These are phyloP conservation scores for Notothenia rossii DNA, from an alignment of 2,113 vertebrate species.

Conservation along the genomic window DNA sequence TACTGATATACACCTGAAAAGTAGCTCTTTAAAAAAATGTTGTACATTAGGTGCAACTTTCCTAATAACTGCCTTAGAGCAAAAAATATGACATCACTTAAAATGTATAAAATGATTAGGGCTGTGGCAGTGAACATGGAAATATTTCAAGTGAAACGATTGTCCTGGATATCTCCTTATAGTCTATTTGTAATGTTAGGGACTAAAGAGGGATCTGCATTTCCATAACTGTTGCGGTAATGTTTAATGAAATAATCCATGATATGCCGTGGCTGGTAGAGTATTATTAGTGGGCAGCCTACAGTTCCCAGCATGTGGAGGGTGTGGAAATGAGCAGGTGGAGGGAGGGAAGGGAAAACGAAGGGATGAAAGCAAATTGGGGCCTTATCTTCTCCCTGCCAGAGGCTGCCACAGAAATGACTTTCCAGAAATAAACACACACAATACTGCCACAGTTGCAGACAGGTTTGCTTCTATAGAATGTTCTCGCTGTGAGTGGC, in stretches of 20 bases:
- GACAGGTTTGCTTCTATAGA: slow-evolving; percentile 2
- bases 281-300: neutral
- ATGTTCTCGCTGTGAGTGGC: slow-evolving; percentile 8
- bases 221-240: neutral
- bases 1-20: too few species aligned
- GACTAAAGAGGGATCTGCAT: neutral
- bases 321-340: neutral
- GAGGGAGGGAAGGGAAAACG: neutral
- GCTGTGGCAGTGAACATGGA: too few species aligned
- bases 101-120: too few species aligned
- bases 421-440: neutral
- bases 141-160: too few species aligned
- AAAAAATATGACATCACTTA: too few species aligned
- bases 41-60: too few species aligned
- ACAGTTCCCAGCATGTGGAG: neutral
- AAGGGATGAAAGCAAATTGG: neutral
- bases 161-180: too few species aligned
- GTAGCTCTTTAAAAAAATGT: too few species aligned
- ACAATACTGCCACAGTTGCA: neutral
- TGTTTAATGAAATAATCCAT: neutral
- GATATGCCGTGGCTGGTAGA: neutral
- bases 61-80: too few species aligned
- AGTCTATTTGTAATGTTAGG: neutral
- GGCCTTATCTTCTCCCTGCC: neutral
- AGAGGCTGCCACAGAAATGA: slow-evolving; percentile 14